phyloP scores from a whole-genome alignment of 1,140 invertebrate species.

The Drosophila nasuta region DNA sequence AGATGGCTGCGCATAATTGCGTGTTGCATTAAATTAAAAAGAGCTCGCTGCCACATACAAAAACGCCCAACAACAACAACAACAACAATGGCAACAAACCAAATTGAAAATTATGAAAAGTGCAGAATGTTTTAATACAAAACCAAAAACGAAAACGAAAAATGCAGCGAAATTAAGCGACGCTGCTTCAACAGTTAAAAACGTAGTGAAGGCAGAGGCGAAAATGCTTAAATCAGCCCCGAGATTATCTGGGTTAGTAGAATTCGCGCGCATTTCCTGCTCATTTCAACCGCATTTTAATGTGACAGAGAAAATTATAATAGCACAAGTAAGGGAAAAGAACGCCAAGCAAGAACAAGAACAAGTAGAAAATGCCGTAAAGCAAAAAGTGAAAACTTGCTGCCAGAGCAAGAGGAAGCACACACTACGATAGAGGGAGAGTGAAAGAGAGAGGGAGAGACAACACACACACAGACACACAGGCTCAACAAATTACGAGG shows the following conservation, averaged over 20 bases:
- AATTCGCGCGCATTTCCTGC: conserved; percentile 69
- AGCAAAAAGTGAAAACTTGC: conserved; percentile 49
- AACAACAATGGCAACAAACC: conserved; percentile 23
- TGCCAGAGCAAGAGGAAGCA: neutral
- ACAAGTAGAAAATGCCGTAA: conserved; percentile 34
- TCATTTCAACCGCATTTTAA: conserved; percentile 70
- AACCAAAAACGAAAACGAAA: neutral
- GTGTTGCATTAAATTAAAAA: conserved; percentile 57
- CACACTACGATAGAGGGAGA: neutral
- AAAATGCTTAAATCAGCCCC: conserved; percentile 63
- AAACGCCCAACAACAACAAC: conserved; percentile 9
- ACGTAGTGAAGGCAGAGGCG: conserved; percentile 21
- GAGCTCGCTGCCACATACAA: conserved; percentile 6
- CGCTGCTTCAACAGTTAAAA: conserved; percentile 34
- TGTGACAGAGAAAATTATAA: conserved; percentile 67
- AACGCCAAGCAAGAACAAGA: conserved; percentile 6
- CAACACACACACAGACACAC: neutral
- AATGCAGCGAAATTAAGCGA: neutral
- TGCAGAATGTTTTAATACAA: conserved; percentile 33
- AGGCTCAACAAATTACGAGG: conserved; percentile 51
- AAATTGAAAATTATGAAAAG: conserved; percentile 61
- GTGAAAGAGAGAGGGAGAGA: neutral
- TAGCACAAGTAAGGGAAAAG: conserved; percentile 44
- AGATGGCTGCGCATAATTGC: conserved; percentile 58
- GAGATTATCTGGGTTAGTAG: conserved; percentile 68